Base-by-base conservation (phyloP, 1,140 invertebrate genomes). In the Acromyrmex charruanus region DNA sequence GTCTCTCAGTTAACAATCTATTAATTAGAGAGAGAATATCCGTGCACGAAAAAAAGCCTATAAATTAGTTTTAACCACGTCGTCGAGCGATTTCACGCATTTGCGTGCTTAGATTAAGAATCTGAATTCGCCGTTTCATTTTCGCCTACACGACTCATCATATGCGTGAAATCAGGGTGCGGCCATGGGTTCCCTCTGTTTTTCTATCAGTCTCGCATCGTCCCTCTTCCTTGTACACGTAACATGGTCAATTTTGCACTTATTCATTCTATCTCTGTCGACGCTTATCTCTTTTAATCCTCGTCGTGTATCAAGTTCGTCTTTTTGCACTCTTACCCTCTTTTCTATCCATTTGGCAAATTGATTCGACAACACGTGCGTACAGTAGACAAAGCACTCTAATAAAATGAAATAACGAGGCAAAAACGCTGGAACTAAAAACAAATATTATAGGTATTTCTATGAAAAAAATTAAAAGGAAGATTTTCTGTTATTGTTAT, bases 161-260 rank as follows among this genome's bases (percentile, higher is more conserved):
- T 77, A 91, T 90, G 91, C 90, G 82, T 91, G 88, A 90, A 90
- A 89, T 89, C 88, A 89, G 84, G 92, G 92, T 90, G 92, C 81
- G 92, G 90, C 87, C 68, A 84, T 66, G 80, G 88, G 74, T 81
- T 72, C 53, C 49, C 65, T 88, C 65, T 35, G 69, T 77, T 77
- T 88, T 72, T 89, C 53, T 84, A 55, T 68, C 31, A 51, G 12
- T n/a, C 65, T 71, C 53, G 4, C 77, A 49, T 61, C 55, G 31
- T 77, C 28, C 65, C 31, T 65, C 63, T 59, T n/a, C 53, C 72
- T 74, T 65, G 63, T 63, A n/a, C 68, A 53, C 55, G 35, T 39
- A 49, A 28, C 58, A 35, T 21, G 39, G n/a, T n/a, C 58, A 84
- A 75, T 84, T 84, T 84, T 74, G 77, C 80, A 31, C 58, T 75